phyloP scores from a whole-genome alignment of 2,113 vertebrate genomes.

The Vulpes lagopus region DNA sequence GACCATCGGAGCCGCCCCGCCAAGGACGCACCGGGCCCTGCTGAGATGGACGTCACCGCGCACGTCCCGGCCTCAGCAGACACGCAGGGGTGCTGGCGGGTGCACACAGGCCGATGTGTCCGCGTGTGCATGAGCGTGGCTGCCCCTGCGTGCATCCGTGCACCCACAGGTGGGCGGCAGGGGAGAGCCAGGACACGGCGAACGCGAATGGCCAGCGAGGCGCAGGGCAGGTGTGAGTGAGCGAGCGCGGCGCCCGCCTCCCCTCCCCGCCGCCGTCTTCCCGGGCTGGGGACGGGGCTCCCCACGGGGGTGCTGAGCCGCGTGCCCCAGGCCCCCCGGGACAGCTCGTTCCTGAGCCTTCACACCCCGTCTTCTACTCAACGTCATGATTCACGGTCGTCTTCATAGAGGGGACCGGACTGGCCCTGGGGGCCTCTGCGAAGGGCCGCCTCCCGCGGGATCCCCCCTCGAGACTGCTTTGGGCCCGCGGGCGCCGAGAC shows the following conservation, averaged over 20 bases:
- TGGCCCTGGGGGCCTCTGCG: too few species aligned
- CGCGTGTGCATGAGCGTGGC: fast-evolving
- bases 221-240: fast-evolving
- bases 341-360: not conserved
- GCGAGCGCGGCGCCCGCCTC: fast-evolving
- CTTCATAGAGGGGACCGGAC: too few species aligned
- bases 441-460: too few species aligned
- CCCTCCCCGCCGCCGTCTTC: too few species aligned
- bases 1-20: fast-evolving
- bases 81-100: fast-evolving
- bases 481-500: too few species aligned
- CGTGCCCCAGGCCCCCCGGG: too few species aligned
- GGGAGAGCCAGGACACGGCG: fast-evolving
- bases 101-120: too few species aligned
- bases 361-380: not conserved
- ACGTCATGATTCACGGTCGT: too few species aligned
- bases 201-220: too few species aligned
- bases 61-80: fast-evolving
- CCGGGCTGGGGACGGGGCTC: too few species aligned
- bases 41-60: not conserved
- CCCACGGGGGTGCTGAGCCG: too few species aligned
- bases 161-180: fast-evolving
- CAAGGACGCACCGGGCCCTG: fast-evolving
- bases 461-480: too few species aligned
- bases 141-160: fast-evolving